Percentiles rank a stretch among this genome's conserved stretches.
These are phyloP conservation scores for Brachionus plicatilis DNA, from an alignment of 1,140 invertebrate species.

Conservation along the genomic window DNA sequence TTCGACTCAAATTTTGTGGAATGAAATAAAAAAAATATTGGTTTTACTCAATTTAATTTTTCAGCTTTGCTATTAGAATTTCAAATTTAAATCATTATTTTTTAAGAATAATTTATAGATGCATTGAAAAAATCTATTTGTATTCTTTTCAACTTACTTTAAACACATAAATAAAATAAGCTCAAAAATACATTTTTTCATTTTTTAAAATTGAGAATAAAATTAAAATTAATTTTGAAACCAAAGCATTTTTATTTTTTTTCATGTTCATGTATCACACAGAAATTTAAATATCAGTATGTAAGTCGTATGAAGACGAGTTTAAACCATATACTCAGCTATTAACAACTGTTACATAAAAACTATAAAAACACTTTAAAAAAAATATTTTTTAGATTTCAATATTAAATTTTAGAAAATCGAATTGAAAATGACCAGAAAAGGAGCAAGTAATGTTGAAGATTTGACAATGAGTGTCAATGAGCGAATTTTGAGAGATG, in stretches of 20 bases:
- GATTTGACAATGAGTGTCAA: constrained; percentile 59
- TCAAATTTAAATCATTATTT: no score
- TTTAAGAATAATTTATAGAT: no score
- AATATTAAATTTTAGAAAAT: not conserved
- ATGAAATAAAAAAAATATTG: no score
- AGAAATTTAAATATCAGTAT: not conserved
- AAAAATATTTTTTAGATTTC: no score
- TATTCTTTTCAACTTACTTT: no score
- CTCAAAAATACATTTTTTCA: no score
- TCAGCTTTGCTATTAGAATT: no score
- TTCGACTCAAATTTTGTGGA: no score
- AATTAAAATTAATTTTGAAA: not conserved
- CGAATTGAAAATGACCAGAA: constrained; percentile 42
- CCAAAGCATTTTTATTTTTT: not conserved
- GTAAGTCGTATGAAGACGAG: not conserved
- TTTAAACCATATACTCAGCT: not conserved
- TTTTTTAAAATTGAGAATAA: not conserved
- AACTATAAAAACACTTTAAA: not conserved
- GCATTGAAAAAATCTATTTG: no score
- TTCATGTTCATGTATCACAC: not conserved
- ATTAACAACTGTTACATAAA: no score
- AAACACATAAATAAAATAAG: no score
- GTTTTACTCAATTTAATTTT: no score
- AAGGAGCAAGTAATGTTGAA: constrained; percentile 56
- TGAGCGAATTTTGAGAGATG: constrained; percentile 61